Evolutionary conservation across 2,888 invertebrate genomes (phyloP).

Genomic region (Epinotia bilunana): DNA sequence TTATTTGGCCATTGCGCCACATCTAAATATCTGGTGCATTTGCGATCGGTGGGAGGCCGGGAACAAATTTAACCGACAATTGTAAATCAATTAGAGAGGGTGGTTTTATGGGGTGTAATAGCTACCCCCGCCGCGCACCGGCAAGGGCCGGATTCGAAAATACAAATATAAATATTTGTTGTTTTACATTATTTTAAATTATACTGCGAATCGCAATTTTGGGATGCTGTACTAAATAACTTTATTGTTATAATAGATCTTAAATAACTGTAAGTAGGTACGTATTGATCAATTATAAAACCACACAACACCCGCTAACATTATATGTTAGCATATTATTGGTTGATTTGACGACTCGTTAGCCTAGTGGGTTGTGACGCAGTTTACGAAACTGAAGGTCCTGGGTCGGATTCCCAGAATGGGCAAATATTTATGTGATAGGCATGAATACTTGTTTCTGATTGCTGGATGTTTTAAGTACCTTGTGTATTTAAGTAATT

Average conservation of each 20-base stretch:
- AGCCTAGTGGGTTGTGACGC: no score
- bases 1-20: constrained; percentile 51
- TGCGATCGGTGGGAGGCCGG: constrained; percentile 77
- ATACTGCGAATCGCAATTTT: background rate
- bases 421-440: no score
- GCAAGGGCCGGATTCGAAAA: constrained; percentile 67
- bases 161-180: constrained; percentile 33
- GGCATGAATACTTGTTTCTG: no score
- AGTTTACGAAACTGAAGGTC: no score
- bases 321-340: no score
- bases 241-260: no score
- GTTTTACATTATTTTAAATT: background rate
- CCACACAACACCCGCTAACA: no score
- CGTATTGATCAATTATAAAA: background rate
- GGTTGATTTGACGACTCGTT: no score
- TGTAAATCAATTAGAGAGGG: constrained; percentile 84
- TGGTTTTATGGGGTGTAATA: constrained; percentile 79
- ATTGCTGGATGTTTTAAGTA: no score
- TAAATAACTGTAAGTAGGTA: background rate
- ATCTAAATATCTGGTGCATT: constrained; percentile 62
- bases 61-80: constrained; percentile 85
- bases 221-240: background rate
- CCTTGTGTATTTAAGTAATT: no score
- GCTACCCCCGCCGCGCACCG: constrained; percentile 65
- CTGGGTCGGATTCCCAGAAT: no score